Conservation (phyloP, 64 coral and sea anemone species). For the Platygyra sinensis region DNA sequence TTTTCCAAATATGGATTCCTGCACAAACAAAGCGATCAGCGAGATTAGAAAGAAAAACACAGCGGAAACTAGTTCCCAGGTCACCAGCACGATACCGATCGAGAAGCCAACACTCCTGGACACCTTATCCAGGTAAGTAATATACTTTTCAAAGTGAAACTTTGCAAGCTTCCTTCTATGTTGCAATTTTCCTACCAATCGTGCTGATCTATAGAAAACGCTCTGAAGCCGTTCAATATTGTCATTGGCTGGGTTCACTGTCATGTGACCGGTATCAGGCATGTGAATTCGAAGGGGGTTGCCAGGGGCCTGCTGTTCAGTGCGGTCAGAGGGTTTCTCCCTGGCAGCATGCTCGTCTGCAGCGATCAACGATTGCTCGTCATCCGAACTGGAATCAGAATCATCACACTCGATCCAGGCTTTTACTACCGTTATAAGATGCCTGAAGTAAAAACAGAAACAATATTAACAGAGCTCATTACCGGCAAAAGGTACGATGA, state of each 20-base stretch:
- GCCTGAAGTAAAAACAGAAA: slow-evolving; percentile 26
- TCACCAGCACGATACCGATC: slow-evolving; percentile 65
- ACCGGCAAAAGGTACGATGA: too few relatives aligned
- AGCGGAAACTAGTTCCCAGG: slow-evolving; percentile 76
- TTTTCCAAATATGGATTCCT: slow-evolving; percentile 88
- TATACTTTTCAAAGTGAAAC: slow-evolving; percentile 82
- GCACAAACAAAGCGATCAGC: slow-evolving; percentile 74
- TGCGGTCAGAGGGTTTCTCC: neutral
- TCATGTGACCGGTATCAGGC: slow-evolving; percentile 34
- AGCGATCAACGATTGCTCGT: slow-evolving; percentile 1
- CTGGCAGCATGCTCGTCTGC: neutral
- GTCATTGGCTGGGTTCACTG: neutral
- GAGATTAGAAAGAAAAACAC: slow-evolving; percentile 80
- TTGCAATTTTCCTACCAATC: slow-evolving; percentile 58
- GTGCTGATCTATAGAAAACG: slow-evolving; percentile 40
- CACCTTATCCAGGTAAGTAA: slow-evolving; percentile 69
- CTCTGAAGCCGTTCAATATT: neutral
- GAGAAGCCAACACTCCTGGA: slow-evolving; percentile 67
- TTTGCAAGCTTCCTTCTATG: slow-evolving; percentile 35
- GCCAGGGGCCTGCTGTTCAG: neutral
- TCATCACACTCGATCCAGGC: slow-evolving; percentile 71
- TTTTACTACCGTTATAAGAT: slow-evolving; percentile 69
- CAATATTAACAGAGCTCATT: too few relatives aligned
- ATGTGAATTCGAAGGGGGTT: slow-evolving; percentile 11
- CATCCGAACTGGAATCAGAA: slow-evolving; percentile 52